Percentiles rank a stretch among this genome's conserved stretches.
Evolutionary conservation across 2,113 vertebrate species (phyloP).

Genomic region (Numenius arquata): DNA sequence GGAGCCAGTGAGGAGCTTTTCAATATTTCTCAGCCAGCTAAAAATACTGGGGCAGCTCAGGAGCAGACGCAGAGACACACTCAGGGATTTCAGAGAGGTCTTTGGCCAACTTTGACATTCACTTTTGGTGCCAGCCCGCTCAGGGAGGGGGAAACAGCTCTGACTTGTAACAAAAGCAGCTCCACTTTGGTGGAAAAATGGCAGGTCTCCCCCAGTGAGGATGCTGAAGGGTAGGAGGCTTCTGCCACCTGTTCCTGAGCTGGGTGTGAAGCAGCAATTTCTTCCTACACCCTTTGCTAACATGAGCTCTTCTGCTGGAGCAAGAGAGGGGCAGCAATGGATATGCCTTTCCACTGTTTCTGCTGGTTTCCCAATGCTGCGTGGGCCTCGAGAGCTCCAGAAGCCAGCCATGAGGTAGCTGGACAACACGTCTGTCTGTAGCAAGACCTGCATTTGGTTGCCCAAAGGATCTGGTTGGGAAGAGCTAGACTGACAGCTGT

Average conservation of each 20-base stretch:
- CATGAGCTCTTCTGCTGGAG: not conserved
- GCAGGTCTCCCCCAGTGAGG: not conserved
- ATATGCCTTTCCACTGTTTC: not conserved
- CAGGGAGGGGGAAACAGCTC: fast-evolving
- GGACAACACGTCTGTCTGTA: not conserved
- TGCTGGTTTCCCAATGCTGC: not conserved
- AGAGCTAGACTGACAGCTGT: not conserved
- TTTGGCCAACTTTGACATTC: not conserved
- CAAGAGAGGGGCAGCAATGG: not conserved
- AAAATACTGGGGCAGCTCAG: fast-evolving
- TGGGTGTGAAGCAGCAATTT: not conserved
- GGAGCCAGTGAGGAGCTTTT: not conserved
- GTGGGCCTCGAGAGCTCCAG: not conserved
- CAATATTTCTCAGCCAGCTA: not conserved
- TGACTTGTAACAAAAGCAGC: not conserved
- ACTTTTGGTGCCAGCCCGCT: not conserved
- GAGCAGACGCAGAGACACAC: fast-evolving
- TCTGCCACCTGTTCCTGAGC: not conserved
- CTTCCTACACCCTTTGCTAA: not conserved
- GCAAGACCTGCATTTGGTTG: not conserved
- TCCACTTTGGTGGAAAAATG: not conserved
- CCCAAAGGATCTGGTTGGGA: not conserved
- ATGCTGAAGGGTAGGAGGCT: not conserved
- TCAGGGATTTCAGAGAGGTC: not conserved
- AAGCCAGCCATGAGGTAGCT: not conserved